A percentile compares a stretch with the other conserved stretches of the same genome.
phyloP scores from a whole-genome alignment of 2,888 invertebrate genomes.

The Acleris laterana region DNA sequence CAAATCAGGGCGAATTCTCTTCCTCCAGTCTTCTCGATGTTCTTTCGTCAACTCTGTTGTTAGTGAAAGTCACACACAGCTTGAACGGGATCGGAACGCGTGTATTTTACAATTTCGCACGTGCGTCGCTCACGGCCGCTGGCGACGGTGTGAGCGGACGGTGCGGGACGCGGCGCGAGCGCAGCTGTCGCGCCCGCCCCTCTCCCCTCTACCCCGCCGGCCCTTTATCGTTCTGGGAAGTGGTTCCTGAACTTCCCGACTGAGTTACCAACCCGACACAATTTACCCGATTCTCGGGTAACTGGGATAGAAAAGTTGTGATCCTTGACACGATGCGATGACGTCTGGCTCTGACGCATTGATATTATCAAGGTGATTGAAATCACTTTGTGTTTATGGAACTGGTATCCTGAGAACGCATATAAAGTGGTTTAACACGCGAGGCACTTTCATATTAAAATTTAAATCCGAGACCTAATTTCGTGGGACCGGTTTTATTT shows the following conservation, averaged over 20 bases:
- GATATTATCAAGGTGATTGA: slow-evolving; percentile 35
- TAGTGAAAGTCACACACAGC: slow-evolving; percentile 49
- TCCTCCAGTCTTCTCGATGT: slow-evolving; percentile 44
- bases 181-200: slow-evolving; percentile 76
- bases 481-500: slow-evolving; percentile 18
- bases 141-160: slow-evolving; percentile 62
- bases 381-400: slow-evolving; percentile 30
- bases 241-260: slow-evolving; percentile 83
- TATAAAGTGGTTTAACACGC: slow-evolving; percentile 22
- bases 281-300: slow-evolving; percentile 46
- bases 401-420: slow-evolving; percentile 37
- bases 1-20: slow-evolving; percentile 64
- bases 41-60: slow-evolving; percentile 37
- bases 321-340: slow-evolving; percentile 68
- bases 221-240: slow-evolving; percentile 84
- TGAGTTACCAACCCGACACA: slow-evolving; percentile 63
- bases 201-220: slow-evolving; percentile 57
- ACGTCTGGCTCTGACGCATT: slow-evolving; percentile 24
- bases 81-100: slow-evolving; percentile 51
- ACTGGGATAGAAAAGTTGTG: slow-evolving; percentile 65
- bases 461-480: slow-evolving; percentile 21
- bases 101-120: slow-evolving; percentile 55
- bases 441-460: slow-evolving; percentile 29
- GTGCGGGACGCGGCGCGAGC: slow-evolving; percentile 70
- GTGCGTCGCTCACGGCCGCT: slow-evolving; percentile 54